These are phyloP conservation scores for Cataglyphis cursor DNA, from an alignment of 2,888 invertebrate species.

Conservation along the genomic window DNA sequence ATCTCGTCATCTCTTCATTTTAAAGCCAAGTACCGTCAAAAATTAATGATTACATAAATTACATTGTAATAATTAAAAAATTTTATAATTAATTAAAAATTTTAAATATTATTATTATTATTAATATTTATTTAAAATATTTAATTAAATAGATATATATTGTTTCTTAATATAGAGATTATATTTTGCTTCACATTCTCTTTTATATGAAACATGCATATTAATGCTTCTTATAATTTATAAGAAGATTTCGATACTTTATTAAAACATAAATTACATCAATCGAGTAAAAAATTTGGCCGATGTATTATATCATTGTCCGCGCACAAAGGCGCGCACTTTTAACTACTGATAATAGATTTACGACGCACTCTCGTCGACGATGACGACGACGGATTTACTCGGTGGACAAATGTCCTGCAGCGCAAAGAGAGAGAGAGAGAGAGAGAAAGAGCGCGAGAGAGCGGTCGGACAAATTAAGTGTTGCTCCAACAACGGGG, in stretches of 20 bases:
- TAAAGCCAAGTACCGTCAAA: neutral
- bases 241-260: neutral
- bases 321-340: constrained; percentile 60
- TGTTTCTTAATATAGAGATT: neutral
- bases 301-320: constrained; percentile 56
- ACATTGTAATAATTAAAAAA: neutral
- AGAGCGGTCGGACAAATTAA: constrained; percentile 75
- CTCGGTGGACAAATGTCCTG: constrained; percentile 56
- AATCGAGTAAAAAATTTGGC: neutral
- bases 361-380: constrained; percentile 52
- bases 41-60: neutral
- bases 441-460: constrained; percentile 26
- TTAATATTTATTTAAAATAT: neutral
- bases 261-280: neutral
- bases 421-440: constrained; percentile 27
- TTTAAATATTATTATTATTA: neutral
- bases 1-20: neutral
- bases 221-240: neutral
- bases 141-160: neutral
- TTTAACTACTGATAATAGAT: constrained; percentile 45
- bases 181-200: neutral
- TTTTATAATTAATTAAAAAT: neutral
- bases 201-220: neutral
- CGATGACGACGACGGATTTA: constrained; percentile 21
- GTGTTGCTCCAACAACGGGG: constrained; percentile 75